Base-by-base conservation (phyloP, 2,888 invertebrate genomes). In the Diloba caeruleocephala region DNA sequence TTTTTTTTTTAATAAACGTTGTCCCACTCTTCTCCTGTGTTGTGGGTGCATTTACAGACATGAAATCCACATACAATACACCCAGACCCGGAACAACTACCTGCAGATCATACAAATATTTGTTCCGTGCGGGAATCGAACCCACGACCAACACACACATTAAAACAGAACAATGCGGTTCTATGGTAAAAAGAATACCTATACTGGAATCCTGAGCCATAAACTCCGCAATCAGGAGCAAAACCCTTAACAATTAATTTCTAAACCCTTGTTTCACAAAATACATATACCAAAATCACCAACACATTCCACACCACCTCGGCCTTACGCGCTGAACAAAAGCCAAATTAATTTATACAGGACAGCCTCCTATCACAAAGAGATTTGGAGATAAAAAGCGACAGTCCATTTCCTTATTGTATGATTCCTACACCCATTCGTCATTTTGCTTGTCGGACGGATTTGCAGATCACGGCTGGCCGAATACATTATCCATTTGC, bases 331-430 rank as follows among this genome's bases (percentile, higher is more conserved):
- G 45, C 38, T 55, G 69, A 68, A 57, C 56, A 68, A 70, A 71
- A 68, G 65, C 57, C 59, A 66, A 74, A 78, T 78, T 75, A 76
- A 67, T 76, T 66, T 63, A 54, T 59, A 64, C 62, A 52, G 57
- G 60, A 70, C 68, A 64, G 58, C 53, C 38, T 58, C 29, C 50
- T 42, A 29, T 49, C 49, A 67, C 67, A 67, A 70, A 70, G 65
- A 69, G 64, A 76, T 71, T 64, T 64, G 39, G 28, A 58, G 57
- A 59, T 59, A 59, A 59, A 59, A 60, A 49, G 41, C 49, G 54
- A 39, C 55, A 71, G 74, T 57, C 74, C 79, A 76, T 80, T 84
- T 84, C 83, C 82, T 83, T 84, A 84, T 86, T 85, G 83, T 85
- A 71, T 78, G 80, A 82, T 81, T 81, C 76, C 74, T 73, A 74